A percentile compares a stretch with the other conserved stretches of the same genome.
Evolutionary conservation across 2,113 vertebrate species (phyloP).

Genomic region (Clinocottus analis): DNA sequence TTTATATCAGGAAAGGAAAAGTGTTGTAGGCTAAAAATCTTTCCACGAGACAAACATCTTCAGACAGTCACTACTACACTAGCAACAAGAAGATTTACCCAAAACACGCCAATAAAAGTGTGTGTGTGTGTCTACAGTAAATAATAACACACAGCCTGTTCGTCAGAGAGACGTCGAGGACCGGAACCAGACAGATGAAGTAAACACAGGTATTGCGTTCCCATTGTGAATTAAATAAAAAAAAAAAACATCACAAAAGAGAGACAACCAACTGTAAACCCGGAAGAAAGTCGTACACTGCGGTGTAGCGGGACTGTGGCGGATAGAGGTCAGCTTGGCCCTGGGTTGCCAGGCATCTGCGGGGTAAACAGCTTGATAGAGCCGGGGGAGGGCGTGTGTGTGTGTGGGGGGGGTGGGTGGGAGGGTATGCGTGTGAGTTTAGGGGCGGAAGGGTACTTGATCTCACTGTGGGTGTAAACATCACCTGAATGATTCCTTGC

Average conservation of each 20-base stretch:
- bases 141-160: conserved; percentile 21
- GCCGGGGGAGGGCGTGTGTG: not conserved
- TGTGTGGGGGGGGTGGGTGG: not conserved
- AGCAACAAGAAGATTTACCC: not conserved
- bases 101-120: conserved; percentile 19
- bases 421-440: conserved; percentile 1
- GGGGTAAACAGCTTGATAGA: conserved; percentile 65
- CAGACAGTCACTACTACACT: not conserved
- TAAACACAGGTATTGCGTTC: not conserved
- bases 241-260: conserved; percentile 10
- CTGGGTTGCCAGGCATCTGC: conserved; percentile 66
- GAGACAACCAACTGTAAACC: conserved; percentile 9
- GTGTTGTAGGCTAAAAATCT: not conserved
- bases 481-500: conserved; percentile 58
- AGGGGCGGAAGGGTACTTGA: conserved; percentile 23
- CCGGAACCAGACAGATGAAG: conserved; percentile 5
- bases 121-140: conserved; percentile 54
- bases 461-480: conserved; percentile 74
- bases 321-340: conserved; percentile 59
- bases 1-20: not conserved
- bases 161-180: conserved; percentile 22
- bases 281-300: not conserved
- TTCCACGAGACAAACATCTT: not conserved
- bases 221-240: conserved; percentile 18
- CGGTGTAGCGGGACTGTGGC: not conserved